Evolutionary conservation across 2,888 invertebrate species (phyloP).

Genomic region (Patella caerulea): DNA sequence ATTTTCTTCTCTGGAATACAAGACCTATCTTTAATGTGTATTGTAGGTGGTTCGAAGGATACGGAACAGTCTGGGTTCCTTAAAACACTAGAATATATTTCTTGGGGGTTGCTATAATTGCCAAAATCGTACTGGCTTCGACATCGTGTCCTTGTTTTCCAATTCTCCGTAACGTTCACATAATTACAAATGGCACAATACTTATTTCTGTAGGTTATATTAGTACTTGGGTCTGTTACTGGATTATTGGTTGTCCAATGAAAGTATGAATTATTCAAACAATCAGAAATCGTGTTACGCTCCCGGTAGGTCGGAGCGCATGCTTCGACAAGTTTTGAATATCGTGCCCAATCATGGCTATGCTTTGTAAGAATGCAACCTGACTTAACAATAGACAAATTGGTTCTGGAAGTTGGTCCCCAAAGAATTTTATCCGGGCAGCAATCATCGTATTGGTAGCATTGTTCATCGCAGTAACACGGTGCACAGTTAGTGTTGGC

Average conservation of each 20-base stretch:
- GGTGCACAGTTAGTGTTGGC: too few relatives aligned
- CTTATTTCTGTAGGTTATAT: slow-evolving; percentile 6
- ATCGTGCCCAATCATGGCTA: too few relatives aligned
- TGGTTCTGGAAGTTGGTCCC: too few relatives aligned
- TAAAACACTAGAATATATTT: background rate
- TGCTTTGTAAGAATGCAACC: too few relatives aligned
- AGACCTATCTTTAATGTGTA: too few relatives aligned
- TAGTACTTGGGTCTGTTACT: background rate
- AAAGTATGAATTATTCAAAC: background rate
- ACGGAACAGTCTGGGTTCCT: background rate
- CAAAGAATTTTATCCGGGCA: too few relatives aligned
- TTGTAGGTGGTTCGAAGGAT: background rate
- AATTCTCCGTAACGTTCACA: background rate
- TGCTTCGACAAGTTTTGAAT: background rate
- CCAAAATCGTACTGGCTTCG: too few relatives aligned
- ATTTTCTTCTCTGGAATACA: too few relatives aligned
- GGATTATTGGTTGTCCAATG: background rate
- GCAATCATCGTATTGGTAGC: too few relatives aligned
- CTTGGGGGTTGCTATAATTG: background rate
- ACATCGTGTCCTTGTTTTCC: background rate
- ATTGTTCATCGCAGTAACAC: too few relatives aligned
- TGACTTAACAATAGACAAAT: too few relatives aligned
- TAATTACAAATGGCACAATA: slow-evolving; percentile 9
- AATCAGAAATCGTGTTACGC: background rate
- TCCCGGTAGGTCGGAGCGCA: background rate